Conservation (phyloP, 2,888 invertebrate species). For the Dasysyrphus albostriatus region DNA sequence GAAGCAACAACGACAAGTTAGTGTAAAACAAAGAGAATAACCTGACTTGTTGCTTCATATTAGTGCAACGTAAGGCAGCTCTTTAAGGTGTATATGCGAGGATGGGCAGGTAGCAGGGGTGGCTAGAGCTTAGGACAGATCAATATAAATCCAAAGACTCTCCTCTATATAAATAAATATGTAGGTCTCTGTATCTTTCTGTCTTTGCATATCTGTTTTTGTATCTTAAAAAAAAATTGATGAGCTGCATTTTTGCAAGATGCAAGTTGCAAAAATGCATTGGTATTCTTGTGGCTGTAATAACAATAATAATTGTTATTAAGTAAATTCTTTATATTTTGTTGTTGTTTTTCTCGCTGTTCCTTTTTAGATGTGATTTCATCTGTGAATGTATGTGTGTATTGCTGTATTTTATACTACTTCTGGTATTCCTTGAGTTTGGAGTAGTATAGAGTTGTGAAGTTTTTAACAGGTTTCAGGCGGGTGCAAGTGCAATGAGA, state of each 20-base stretch:
- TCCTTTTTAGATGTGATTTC: conserved; percentile 4
- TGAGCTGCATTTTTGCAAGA: conserved; percentile 49
- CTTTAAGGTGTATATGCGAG: not conserved
- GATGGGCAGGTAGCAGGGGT: too few species aligned
- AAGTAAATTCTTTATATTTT: not conserved
- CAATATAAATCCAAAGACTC: conserved; percentile 48
- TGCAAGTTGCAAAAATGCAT: conserved; percentile 29
- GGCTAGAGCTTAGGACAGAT: conserved; percentile 21
- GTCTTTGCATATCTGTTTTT: conserved; percentile 38
- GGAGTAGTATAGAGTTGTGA: not conserved
- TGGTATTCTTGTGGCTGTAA: conserved; percentile 34
- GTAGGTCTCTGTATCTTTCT: conserved; percentile 13
- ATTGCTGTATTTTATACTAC: not conserved
- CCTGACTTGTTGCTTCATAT: conserved; percentile 74
- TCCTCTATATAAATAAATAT: conserved; percentile 10
- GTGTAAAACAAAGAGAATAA: conserved; percentile 44
- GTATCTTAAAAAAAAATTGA: conserved; percentile 38
- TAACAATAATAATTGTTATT: conserved; percentile 69
- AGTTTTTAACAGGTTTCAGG: conserved; percentile 8
- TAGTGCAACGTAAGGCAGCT: conserved; percentile 3
- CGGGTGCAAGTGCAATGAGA: conserved; percentile 37
- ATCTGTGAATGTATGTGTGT: not conserved
- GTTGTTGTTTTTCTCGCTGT: conserved; percentile 1
- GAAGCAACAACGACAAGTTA: not conserved
- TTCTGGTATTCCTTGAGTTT: not conserved